Evolutionary conservation across 92 coral and sea anemone species (phyloP).

Genomic region (Bergia puertoricense): DNA sequence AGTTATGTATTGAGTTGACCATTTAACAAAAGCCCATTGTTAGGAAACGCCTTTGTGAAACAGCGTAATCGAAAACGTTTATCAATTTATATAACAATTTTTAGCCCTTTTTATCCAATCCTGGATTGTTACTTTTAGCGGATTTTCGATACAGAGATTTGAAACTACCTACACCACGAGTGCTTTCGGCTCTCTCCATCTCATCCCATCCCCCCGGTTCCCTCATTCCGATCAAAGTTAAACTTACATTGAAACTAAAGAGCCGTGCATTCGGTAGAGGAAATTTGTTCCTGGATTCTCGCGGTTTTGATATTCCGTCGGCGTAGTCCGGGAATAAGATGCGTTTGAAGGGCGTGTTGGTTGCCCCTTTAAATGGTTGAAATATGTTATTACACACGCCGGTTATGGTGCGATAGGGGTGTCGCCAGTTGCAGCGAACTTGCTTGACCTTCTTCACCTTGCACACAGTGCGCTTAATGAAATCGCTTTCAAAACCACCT

Average conservation of each 20-base stretch:
- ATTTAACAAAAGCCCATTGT: no score
- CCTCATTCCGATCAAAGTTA: no score
- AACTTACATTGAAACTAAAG: neutral
- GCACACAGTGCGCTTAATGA: neutral
- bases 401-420: neutral
- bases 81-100: no score
- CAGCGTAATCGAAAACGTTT: no score
- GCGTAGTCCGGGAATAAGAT: conserved; percentile 11
- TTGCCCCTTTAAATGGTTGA: neutral
- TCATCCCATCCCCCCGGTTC: no score
- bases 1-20: no score
- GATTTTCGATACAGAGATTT: no score
- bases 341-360: conserved; percentile 18
- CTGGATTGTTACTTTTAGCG: no score
- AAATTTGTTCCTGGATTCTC: neutral
- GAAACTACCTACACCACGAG: no score
- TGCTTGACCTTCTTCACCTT: neutral
- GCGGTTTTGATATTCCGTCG: conserved; percentile 2
- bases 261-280: conserved; percentile 3
- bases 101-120: no score
- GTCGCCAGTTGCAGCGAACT: neutral
- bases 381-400: neutral
- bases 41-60: no score
- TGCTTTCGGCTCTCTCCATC: no score
- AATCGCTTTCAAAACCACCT: neutral